Conservation (phyloP, 2,797 vertebrate genomes). For the Lacerta agilis region DNA sequence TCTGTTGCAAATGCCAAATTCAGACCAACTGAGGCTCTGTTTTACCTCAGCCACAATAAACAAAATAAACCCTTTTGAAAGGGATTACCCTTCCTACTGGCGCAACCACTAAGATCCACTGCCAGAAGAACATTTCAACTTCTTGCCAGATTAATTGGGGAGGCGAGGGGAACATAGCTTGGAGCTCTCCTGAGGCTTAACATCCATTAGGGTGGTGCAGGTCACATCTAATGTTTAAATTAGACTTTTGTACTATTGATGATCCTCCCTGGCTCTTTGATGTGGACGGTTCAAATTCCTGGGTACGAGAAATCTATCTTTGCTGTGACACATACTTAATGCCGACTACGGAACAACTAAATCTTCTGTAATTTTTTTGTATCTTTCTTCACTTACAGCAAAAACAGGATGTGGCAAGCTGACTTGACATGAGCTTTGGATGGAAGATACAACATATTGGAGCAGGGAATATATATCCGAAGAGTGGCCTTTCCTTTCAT, state of each 20-base stretch:
- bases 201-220: conserved; percentile 24
- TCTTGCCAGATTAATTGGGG: conserved; percentile 43
- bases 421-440: too few relatives aligned
- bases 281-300: background rate
- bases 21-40: conserved; percentile 50
- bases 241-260: conserved; percentile 23
- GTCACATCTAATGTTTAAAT: conserved; percentile 33
- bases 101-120: conserved; percentile 37
- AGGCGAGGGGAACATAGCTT: background rate
- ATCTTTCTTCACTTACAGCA: conserved; percentile 8
- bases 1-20: conserved; percentile 55
- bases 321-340: background rate
- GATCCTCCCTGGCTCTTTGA: background rate
- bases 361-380: background rate
- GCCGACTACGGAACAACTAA: conserved; percentile 28
- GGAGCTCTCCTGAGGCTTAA: conserved; percentile 39
- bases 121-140: conserved; percentile 49
- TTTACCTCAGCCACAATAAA: conserved; percentile 52
- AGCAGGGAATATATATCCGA: background rate
- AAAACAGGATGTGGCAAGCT: background rate
- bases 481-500: too few relatives aligned
- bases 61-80: conserved; percentile 55
- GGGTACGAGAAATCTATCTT: background rate
- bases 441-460: background rate
- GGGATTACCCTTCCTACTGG: conserved; percentile 43